Base-by-base conservation (phyloP, 2,113 vertebrate genomes). In the Rana temporaria region DNA sequence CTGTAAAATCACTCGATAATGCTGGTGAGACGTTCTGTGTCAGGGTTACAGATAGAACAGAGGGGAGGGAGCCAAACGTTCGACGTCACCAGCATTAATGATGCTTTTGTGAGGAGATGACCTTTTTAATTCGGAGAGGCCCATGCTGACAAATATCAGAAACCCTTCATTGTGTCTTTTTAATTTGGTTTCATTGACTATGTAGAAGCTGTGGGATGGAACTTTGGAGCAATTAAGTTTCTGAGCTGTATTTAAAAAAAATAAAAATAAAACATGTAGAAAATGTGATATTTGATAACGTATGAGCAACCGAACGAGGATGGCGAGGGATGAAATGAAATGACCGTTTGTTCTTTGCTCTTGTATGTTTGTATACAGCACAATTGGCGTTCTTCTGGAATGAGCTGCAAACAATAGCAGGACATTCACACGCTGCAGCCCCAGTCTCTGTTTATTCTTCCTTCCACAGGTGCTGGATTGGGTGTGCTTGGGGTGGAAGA, bases 311-410 rank as follows among this genome's bases (percentile, higher is more conserved):
- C 12, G 9, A 48, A 48, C 2, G 9, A 12, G 42, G 42, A 11
- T 48, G 42, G 34, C 7, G 34, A 38, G 34, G 5, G 34, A 38
- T 38, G 34, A 38, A 38, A 38, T 38, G 34, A 38, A 38, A 8
- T 38, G 34, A 48, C 42, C 9, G 42, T 48, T 48, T 48, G 42
- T 48, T 48, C 72, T 42, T 19, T 60, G 72, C 19, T 42, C 72
- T 48, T 62, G 56, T 57, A 52, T 60, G 72, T 75, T 75, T 75
- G 72, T 20, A 32, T 60, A 34, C 19, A 38, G 56, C 72, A 75
- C 72, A 75, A 74, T 75, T 75, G 72, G n/a, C 30, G 20, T 60
- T 75, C 60, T 75, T 57, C 60, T 56, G 72, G 60, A 75, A 60
- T 30, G 72, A 22, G 56, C 4, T 16, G 55, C 56, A 75, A 42